Conservation (phyloP, 2,113 vertebrate genomes). For the Turdus rufiventris region DNA sequence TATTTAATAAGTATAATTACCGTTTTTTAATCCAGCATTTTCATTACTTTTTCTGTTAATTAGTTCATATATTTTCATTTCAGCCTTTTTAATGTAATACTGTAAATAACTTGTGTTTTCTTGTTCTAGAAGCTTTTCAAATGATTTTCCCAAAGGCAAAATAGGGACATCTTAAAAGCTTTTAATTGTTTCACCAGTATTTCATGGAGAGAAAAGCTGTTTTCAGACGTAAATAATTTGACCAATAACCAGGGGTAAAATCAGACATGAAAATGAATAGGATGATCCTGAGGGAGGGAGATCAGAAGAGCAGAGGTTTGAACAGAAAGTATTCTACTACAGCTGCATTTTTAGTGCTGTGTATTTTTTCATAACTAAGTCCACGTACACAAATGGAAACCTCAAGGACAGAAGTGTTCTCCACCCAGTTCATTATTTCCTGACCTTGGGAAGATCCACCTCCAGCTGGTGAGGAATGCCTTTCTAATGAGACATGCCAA, state of each 20-base stretch:
- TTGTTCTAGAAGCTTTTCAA: background rate
- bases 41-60: background rate
- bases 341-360: background rate
- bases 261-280: background rate
- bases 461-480: slow-evolving; percentile 2
- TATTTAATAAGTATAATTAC: background rate
- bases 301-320: background rate
- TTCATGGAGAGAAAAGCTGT: background rate
- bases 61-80: background rate
- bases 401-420: background rate
- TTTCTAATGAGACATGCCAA: slow-evolving; percentile 16
- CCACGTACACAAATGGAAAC: background rate
- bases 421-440: background rate
- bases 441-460: background rate
- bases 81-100: background rate
- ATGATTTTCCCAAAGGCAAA: background rate
- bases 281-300: background rate
- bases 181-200: background rate
- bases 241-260: background rate
- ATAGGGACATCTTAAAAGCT: background rate
- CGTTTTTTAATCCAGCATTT: background rate
- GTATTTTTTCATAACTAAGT: background rate
- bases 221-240: background rate
- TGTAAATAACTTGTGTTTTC: background rate
- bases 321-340: background rate